Evolutionary conservation across 2,113 vertebrate genomes (phyloP), one percentile per base, ranked within the genome.

Genomic region (Blennius ocellaris): DNA sequence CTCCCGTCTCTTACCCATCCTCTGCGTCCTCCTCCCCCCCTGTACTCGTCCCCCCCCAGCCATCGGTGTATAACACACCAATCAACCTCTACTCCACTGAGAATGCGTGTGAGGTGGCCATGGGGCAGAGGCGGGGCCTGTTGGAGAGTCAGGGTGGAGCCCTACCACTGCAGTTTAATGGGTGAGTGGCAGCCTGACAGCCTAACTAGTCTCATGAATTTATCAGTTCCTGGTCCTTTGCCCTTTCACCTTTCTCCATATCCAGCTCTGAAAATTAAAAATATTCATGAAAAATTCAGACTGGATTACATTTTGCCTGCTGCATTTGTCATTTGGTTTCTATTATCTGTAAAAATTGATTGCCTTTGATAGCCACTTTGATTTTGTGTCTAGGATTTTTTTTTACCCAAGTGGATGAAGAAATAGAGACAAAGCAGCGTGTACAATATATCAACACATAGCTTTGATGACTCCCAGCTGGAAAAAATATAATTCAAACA

Each of bases 121-220:
- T 97, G 94, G 95, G 95, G 78, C 96, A 95, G 81, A 95, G 91
- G 94, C 94, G 96, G 94, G 96, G 96, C 94, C 89, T 94, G 44
- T 82, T 87, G 91, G 95, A 96, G 69, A 95, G 90, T 94, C 95
- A 96, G 94, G 95, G 94, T 69, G 96, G 95, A 91, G 93, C 80
- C 93, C 92, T 94, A 87, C 83, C 85, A 80, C 58, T 71, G 66
- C 95, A 95, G 86, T 94, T 95, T 82, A 97, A 99, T 93, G 97
- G 96, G 97, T 98, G 96, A 96, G 97, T 97, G 84, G 77, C 45
- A 76, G 84, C 74, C 30, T 53, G 50, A n/a, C n/a, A n/a, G n/a
- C n/a, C 43, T 47, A 55, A 71, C 74, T 44, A 54, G 14, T 80
- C 48, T 43, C 53, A 59, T n/a, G 1, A 60, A 61, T 59, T 4